Evolutionary conservation across 2,888 invertebrate species (phyloP), one percentile per base, ranked within the genome.

Genomic region (Lasioglossum pauxillum): DNA sequence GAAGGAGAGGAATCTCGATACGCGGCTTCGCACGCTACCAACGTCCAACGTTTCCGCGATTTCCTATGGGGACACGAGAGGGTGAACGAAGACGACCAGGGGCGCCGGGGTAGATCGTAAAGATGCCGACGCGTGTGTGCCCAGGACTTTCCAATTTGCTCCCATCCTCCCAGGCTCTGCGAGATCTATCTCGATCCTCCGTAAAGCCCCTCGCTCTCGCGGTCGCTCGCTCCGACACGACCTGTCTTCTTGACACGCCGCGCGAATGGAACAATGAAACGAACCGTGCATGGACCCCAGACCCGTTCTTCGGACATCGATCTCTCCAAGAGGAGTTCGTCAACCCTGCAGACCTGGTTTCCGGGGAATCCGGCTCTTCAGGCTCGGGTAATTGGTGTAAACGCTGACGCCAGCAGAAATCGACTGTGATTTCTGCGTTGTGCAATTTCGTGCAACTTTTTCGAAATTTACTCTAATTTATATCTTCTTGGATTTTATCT

Each of bases 141-240:
- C 19, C 31, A 35, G n/a, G 78, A 83, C 73, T 86, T 88, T 81
- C 77, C 86, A 83, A 90, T 90, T 89, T 86, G 79, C 75, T 83
- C 81, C 77, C 46, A 76, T 76, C 78, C n/a, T 73, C 72, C 31
- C 35, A 2, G 38, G n/a, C n/a, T 19, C 35, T 72, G 0, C 19
- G 69, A 49, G 53, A 73, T 81, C 67, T 35, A 31, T n/a, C 57
- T 16, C 19, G 67, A 14, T 53, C n/a, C 41, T 19, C 14, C 10
- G 19, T 41, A 23, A 7, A 44, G 14, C 41, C 27, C 72, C n/a
- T 41, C 23, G 69, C n/a, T 71, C 69, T 53, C 23, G 71, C 23
- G 12, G 46, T 46, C 23, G 12, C 31, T 46, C 46, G 7, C 27
- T 46, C 46, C 31, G 12, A 41, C 71, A 14, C 60, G 60, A 64